phyloP scores from a whole-genome alignment of 1,140 invertebrate species.

The Euwallacea fornicatus region DNA sequence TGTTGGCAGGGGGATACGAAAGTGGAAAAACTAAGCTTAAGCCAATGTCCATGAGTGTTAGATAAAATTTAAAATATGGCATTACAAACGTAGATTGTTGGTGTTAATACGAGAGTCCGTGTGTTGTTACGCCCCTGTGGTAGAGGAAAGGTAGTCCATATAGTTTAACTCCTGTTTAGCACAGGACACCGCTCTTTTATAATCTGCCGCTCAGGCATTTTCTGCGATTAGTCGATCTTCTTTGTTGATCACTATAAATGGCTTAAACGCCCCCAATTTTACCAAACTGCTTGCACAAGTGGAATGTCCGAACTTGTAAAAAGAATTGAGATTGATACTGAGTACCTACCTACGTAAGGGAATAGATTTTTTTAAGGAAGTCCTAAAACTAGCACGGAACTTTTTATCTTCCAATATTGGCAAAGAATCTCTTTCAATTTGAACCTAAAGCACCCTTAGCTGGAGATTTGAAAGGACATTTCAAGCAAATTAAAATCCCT shows the following conservation, averaged over 20 bases:
- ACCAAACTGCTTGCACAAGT: conserved; percentile 35
- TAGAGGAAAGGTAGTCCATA: conserved; percentile 27
- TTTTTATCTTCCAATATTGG: neutral
- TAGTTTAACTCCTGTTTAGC: conserved; percentile 31
- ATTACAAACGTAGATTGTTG: no score
- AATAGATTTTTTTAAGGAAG: neutral
- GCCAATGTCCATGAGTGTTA: no score
- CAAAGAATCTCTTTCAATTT: neutral
- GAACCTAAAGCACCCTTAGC: neutral
- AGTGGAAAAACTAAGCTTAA: no score
- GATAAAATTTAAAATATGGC: no score
- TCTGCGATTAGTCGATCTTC: conserved; percentile 36
- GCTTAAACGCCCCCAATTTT: conserved; percentile 39
- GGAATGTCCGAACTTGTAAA: conserved; percentile 31
- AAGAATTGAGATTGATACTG: conserved; percentile 31
- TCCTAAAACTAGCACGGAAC: neutral
- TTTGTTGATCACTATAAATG: conserved; percentile 39
- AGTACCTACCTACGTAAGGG: neutral
- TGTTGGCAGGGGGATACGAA: no score
- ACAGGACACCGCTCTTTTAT: conserved; percentile 38
- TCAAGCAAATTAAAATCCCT: neutral
- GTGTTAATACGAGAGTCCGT: neutral
- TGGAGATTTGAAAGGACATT: neutral
- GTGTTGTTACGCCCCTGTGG: conserved; percentile 14
- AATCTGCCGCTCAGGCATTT: conserved; percentile 37